Base-by-base conservation (phyloP, 1,140 invertebrate genomes). In the Palaemon carinicauda region DNA sequence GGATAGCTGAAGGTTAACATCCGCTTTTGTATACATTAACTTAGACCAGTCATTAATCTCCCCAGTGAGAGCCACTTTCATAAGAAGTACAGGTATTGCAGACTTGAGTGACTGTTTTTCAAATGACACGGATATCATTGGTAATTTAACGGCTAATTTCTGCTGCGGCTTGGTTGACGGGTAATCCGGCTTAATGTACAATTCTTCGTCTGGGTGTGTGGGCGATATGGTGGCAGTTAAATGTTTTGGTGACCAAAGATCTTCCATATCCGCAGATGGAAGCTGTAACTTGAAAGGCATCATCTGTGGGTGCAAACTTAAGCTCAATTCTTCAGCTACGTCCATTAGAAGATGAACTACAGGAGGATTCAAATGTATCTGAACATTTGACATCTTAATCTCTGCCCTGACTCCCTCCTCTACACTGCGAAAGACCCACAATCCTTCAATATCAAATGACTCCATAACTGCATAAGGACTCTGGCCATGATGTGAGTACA, bases 241-340 rank as follows among this genome's bases (percentile, higher is more conserved):
- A 90, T 94, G 94, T 90, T 94, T 95, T 0, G 95, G 94, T 52
- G 94, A 94, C 96, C 96, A 97, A 1, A 97, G 91, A 91, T 96
- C 94, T 88, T 94, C 94, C 54, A 89, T 24, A 60, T 90, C 89
- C 91, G 80, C 56, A 7, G 53, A 51, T 33, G 85, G 85, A 31
- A 82, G 65, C 27, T 86, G 74, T 3, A 88, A 75, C 69, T 75
- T 86, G 56, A 83, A 74, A 65, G 74, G 77, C 29, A 75, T 21
- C 78, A 82, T 27, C 19, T 81, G 86, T 69, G 80, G 83, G 53
- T 31, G 53, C 15, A 87, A 52, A 19, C 50, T 77, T 17, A 60
- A 65, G 9, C 56, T 75, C 5, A 89, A 50, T 77, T 89, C 85
- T 12, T 78, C 81, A 92, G 92, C 91, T 90, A 93, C 93, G 89